A percentile compares a stretch with the other conserved stretches of the same genome.
Conservation (phyloP, 2,113 vertebrate species). For the Vanacampus margaritifer region DNA sequence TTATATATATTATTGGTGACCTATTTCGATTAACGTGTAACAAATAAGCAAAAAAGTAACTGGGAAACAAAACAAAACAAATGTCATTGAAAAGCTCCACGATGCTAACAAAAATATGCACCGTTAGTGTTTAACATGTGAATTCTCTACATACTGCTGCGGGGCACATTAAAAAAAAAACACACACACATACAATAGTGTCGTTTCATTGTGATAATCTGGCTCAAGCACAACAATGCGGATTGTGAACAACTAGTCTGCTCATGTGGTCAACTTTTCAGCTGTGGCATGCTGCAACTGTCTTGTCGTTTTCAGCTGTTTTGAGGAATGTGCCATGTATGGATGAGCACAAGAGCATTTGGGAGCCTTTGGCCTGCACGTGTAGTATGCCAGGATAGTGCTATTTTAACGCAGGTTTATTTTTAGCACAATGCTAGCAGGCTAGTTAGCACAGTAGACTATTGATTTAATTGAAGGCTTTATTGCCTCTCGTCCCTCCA, state of each 20-base stretch:
- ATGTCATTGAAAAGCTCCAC: not conserved
- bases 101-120: not conserved
- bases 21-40: not conserved
- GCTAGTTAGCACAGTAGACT: not conserved
- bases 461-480: not conserved
- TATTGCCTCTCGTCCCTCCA: slow-evolving; percentile 1
- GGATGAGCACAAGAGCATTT: slow-evolving; percentile 6
- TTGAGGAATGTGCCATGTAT: slow-evolving; percentile 21
- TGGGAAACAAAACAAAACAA: not conserved
- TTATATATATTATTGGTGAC: not conserved
- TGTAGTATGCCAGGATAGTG: not conserved
- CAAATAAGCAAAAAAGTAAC: not conserved
- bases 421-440: not conserved
- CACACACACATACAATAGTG: slow-evolving; percentile 14
- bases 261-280: slow-evolving; percentile 38
- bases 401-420: not conserved
- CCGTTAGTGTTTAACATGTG: not conserved
- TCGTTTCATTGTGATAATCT: slow-evolving; percentile 5
- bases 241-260: slow-evolving; percentile 15
- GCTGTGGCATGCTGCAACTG: slow-evolving; percentile 53
- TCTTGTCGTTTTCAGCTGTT: slow-evolving; percentile 55
- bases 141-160: not conserved
- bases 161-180: not conserved
- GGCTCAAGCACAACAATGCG: slow-evolving; percentile 10
- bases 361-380: not conserved